A percentile compares a stretch with the other conserved stretches of the same genome.
Evolutionary conservation across 2,113 vertebrate genomes (phyloP).

Genomic region (Myanophis thanlyinensis): DNA sequence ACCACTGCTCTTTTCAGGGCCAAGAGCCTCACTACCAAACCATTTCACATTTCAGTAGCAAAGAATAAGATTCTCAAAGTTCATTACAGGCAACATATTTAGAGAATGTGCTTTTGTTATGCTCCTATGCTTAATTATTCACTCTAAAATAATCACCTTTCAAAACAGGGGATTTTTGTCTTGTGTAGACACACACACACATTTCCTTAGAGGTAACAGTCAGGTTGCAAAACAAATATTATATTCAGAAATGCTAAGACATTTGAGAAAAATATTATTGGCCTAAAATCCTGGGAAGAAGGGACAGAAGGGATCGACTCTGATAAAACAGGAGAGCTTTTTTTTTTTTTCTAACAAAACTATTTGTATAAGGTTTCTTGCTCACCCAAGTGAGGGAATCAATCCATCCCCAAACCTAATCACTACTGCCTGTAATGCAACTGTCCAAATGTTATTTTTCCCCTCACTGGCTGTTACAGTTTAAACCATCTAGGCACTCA

Average conservation of each 20-base stretch:
- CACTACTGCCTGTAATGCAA: neutral
- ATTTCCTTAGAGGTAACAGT: neutral
- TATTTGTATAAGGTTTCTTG: neutral
- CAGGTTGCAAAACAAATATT: neutral
- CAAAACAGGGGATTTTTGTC: neutral
- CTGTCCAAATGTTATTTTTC: too few species aligned
- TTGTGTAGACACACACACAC: neutral
- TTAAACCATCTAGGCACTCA: neutral
- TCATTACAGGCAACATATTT: neutral
- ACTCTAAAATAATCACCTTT: slow-evolving; percentile 19
- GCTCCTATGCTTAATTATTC: neutral
- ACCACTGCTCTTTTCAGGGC: neutral
- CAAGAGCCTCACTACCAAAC: neutral
- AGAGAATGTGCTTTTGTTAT: neutral
- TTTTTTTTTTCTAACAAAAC: neutral
- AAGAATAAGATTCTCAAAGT: neutral
- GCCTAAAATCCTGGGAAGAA: neutral
- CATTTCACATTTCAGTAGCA: neutral
- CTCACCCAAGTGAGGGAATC: neutral
- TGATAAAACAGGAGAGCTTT: neutral
- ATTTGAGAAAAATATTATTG: neutral
- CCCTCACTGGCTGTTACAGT: neutral
- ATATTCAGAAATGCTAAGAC: neutral
- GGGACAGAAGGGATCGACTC: neutral
- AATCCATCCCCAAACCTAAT: neutral